Evolutionary conservation across 92 coral and sea anemone species (phyloP).

Genomic region (Heliopora coerulea): DNA sequence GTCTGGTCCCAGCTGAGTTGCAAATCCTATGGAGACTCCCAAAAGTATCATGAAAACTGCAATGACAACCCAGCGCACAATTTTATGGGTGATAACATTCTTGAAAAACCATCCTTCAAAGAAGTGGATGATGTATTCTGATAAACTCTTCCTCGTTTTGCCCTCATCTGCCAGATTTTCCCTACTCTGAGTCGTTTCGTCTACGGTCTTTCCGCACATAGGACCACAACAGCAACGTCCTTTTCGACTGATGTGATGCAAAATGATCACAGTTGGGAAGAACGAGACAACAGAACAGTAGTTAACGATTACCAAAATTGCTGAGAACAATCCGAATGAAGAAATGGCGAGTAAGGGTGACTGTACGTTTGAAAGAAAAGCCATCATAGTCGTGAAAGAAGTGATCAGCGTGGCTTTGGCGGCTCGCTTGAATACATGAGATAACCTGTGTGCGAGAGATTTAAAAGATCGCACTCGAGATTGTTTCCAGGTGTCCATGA

Average conservation of each 20-base stretch:
- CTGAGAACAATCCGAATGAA: constrained; percentile 70
- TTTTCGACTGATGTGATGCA: constrained; percentile 32
- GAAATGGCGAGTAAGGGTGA: constrained; percentile 74
- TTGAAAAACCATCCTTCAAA: constrained; percentile 63
- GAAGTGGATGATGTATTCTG: constrained; percentile 48
- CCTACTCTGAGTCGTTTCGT: constrained; percentile 1
- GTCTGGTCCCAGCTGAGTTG: constrained; percentile 80
- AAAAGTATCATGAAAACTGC: constrained; percentile 61
- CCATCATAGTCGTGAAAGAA: constrained; percentile 76
- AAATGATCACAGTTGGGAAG: constrained; percentile 68
- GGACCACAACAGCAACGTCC: constrained; percentile 39
- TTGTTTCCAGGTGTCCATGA: constrained; percentile 71
- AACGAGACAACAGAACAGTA: constrained; percentile 64
- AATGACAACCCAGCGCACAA: constrained; percentile 82
- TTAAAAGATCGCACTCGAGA: constrained; percentile 41
- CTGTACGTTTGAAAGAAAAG: constrained; percentile 62
- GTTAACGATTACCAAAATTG: constrained; percentile 66
- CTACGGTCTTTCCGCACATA: constrained; percentile 17
- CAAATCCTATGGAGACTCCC: constrained; percentile 70
- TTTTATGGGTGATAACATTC: constrained; percentile 70
- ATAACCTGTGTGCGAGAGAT: constrained; percentile 52
- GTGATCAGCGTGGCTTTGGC: constrained; percentile 68
- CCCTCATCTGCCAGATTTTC: not conserved
- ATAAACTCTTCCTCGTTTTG: not conserved
- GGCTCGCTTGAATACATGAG: constrained; percentile 60